These are phyloP conservation scores for Ceyx melanurus DNA, from an alignment of 2,113 vertebrate species.

Conservation along the genomic window DNA sequence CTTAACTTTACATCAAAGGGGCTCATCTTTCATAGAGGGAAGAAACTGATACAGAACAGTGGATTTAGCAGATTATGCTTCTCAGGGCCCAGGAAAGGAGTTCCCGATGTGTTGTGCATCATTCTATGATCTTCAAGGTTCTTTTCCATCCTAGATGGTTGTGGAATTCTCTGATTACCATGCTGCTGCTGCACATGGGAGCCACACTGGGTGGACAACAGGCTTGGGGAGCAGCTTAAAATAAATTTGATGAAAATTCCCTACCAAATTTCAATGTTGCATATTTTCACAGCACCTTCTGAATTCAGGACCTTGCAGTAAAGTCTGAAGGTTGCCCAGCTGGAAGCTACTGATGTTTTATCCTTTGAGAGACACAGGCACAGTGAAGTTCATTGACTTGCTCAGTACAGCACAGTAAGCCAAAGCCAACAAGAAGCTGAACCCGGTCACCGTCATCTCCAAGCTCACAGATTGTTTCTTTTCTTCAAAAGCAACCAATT, in stretches of 20 bases:
- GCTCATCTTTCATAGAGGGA: neutral
- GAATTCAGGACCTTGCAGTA: neutral
- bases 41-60: constrained; percentile 13
- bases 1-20: neutral
- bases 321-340: neutral
- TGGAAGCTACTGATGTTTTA: neutral
- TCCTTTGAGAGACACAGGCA: neutral
- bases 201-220: neutral
- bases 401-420: neutral
- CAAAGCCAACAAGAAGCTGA: constrained; percentile 10
- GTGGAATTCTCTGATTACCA: too few species aligned
- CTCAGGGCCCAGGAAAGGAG: neutral
- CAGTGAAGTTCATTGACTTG: neutral
- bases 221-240: neutral
- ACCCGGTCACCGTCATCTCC: neutral
- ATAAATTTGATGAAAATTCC: neutral
- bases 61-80: neutral
- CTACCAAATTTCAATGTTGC: neutral
- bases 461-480: neutral
- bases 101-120: neutral
- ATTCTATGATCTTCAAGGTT: neutral
- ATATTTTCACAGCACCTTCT: neutral
- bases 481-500: neutral
- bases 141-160: too few species aligned
- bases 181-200: neutral